Conservation (phyloP, 2,797 vertebrate genomes). For the Perodicticus potto region DNA sequence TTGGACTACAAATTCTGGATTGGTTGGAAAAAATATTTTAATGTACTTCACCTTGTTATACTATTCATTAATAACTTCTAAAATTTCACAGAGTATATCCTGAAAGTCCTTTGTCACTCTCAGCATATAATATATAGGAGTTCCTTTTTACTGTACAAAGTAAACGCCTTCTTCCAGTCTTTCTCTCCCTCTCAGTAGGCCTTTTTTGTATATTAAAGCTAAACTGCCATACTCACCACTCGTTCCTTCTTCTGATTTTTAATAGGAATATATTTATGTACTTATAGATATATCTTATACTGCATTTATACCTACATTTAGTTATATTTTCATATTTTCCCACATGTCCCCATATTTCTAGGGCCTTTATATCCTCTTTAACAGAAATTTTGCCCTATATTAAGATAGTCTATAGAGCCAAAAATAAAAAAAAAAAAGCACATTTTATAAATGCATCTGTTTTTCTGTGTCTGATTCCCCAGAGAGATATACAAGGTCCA, state of each 20-base stretch:
- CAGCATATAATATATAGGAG: constrained; percentile 82
- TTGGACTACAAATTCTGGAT: constrained; percentile 89
- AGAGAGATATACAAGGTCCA: not conserved
- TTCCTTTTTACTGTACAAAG: constrained; percentile 78
- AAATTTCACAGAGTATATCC: constrained; percentile 86
- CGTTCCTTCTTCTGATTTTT: not conserved
- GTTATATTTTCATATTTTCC: not conserved
- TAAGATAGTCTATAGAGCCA: not conserved
- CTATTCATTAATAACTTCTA: constrained; percentile 89
- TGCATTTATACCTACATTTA: not conserved
- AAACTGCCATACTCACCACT: not conserved
- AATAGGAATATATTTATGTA: constrained; percentile 68
- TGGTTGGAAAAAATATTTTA: constrained; percentile 89
- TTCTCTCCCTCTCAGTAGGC: not conserved
- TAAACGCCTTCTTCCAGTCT: not conserved
- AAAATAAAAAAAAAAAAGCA: constrained; percentile 13
- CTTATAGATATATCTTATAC: not conserved
- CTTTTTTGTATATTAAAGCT: not conserved
- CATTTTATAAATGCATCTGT: not conserved
- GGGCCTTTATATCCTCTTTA: not conserved
- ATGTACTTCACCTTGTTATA: constrained; percentile 88
- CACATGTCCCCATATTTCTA: not conserved
- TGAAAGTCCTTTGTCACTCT: constrained; percentile 85
- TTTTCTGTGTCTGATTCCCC: not conserved
- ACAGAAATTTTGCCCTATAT: not conserved